These are phyloP conservation scores for Camponotus vicinus DNA, from an alignment of 1,140 invertebrate genomes.

Conservation along the genomic window DNA sequence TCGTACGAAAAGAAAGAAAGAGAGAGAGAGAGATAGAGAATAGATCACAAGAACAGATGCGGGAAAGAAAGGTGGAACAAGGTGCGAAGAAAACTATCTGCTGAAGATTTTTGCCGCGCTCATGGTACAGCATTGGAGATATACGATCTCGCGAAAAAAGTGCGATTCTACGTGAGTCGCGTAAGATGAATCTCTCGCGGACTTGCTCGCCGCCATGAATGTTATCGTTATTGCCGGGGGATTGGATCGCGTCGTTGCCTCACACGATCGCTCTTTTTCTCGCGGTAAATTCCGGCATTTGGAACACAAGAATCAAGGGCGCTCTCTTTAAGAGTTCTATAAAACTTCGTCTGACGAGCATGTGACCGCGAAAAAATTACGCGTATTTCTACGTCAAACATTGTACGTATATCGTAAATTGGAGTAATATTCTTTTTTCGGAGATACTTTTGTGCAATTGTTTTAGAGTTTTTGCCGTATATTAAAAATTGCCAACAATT, in stretches of 20 bases:
- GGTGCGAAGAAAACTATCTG: constrained; percentile 83
- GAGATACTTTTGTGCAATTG: background rate
- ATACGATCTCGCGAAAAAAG: constrained; percentile 80
- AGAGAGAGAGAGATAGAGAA: background rate
- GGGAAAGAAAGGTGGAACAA: constrained; percentile 60
- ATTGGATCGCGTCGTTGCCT: background rate
- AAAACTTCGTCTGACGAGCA: background rate
- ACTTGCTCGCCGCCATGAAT: constrained; percentile 46
- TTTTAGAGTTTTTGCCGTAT: background rate
- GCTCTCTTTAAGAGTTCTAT: background rate
- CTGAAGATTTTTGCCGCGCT: constrained; percentile 75
- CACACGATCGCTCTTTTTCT: constrained; percentile 18
- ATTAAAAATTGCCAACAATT: too few relatives aligned
- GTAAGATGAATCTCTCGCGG: constrained; percentile 69
- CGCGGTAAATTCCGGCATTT: constrained; percentile 32
- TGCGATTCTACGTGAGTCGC: constrained; percentile 80
- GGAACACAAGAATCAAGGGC: background rate
- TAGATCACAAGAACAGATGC: background rate
- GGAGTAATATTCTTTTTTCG: background rate
- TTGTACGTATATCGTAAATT: background rate
- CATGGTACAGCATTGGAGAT: constrained; percentile 71
- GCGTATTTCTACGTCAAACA: background rate
- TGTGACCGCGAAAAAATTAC: background rate
- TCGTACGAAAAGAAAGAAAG: background rate
- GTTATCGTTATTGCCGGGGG: constrained; percentile 78